Evolutionary conservation across 2,888 invertebrate genomes (phyloP).

Genomic region (Heteromurus nitidus): DNA sequence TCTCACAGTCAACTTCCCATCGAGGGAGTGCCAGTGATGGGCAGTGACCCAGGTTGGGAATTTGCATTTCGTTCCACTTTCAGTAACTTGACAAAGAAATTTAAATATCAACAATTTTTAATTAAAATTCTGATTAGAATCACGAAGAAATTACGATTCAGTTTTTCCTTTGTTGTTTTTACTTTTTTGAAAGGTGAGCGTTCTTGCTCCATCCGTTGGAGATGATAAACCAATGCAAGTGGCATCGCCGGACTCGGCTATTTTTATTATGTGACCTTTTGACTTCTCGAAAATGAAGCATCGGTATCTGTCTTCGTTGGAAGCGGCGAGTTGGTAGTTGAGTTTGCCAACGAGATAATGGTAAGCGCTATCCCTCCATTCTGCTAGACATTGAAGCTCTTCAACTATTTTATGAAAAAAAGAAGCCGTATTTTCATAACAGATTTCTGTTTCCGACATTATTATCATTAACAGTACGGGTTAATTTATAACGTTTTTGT

Average conservation of each 20-base stretch:
- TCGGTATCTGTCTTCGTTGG: constrained; percentile 91
- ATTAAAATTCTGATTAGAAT: not conserved
- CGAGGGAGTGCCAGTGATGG: constrained; percentile 87
- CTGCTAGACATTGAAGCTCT: constrained; percentile 91
- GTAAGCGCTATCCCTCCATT: constrained; percentile 95
- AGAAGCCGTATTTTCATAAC: too few species aligned
- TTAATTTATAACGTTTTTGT: too few species aligned
- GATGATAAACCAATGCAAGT: constrained; percentile 92
- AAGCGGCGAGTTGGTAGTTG: constrained; percentile 86
- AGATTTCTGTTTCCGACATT: too few species aligned
- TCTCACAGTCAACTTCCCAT: constrained; percentile 82
- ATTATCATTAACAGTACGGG: too few species aligned
- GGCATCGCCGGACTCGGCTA: constrained; percentile 94
- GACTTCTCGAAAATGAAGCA: constrained; percentile 90
- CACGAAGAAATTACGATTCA: not conserved
- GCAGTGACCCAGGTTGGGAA: constrained; percentile 87
- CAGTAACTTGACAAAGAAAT: constrained; percentile 43
- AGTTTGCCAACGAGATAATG: constrained; percentile 93
- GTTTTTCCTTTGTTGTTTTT: constrained; percentile 58
- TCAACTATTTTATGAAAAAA: constrained; percentile 81
- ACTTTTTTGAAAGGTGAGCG: constrained; percentile 89
- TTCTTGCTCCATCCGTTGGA: constrained; percentile 89
- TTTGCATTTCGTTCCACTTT: constrained; percentile 78
- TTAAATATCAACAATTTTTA: not conserved
- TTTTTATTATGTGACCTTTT: constrained; percentile 75